phyloP scores from a whole-genome alignment of 2,797 vertebrate genomes.

The Rhinoraja longicauda region DNA sequence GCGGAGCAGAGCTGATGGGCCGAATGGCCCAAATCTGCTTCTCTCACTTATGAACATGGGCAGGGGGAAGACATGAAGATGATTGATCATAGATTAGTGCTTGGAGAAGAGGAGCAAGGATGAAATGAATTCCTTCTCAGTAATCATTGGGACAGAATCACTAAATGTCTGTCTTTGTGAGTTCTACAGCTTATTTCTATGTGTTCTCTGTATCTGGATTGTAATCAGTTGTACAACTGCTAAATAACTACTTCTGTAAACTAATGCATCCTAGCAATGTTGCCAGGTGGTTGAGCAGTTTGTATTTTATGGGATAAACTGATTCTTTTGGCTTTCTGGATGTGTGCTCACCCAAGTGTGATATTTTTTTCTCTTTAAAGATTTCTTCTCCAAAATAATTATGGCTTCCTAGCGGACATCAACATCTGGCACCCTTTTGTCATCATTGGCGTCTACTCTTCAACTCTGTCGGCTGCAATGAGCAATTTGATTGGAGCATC shows the following conservation, averaged over 20 bases:
- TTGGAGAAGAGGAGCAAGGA: background rate
- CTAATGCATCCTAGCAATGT: too few species aligned
- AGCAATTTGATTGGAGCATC: slow-evolving; percentile 84
- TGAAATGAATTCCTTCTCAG: too few species aligned
- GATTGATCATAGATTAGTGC: background rate
- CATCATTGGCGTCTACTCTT: slow-evolving; percentile 75
- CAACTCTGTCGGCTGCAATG: slow-evolving; percentile 80
- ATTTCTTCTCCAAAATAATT: slow-evolving; percentile 71
- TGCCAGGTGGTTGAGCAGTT: background rate
- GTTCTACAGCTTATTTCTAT: too few species aligned
- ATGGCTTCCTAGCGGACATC: slow-evolving; percentile 77
- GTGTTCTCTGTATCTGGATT: too few species aligned
- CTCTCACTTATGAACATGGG: too few species aligned
- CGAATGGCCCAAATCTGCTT: too few species aligned
- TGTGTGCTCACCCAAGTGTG: background rate
- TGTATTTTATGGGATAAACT: background rate
- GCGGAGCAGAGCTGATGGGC: too few species aligned
- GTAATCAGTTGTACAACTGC: too few species aligned
- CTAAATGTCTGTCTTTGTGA: background rate
- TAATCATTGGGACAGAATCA: background rate
- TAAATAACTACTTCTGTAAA: background rate
- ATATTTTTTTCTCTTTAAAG: slow-evolving; percentile 48
- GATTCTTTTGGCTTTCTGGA: background rate
- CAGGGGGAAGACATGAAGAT: background rate
- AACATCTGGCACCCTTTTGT: slow-evolving; percentile 76